A percentile compares a stretch with the other conserved stretches of the same genome.
These are phyloP conservation scores for Aselliscus stoliczkanus DNA, from an alignment of 2,797 vertebrate species.

Conservation along the genomic window DNA sequence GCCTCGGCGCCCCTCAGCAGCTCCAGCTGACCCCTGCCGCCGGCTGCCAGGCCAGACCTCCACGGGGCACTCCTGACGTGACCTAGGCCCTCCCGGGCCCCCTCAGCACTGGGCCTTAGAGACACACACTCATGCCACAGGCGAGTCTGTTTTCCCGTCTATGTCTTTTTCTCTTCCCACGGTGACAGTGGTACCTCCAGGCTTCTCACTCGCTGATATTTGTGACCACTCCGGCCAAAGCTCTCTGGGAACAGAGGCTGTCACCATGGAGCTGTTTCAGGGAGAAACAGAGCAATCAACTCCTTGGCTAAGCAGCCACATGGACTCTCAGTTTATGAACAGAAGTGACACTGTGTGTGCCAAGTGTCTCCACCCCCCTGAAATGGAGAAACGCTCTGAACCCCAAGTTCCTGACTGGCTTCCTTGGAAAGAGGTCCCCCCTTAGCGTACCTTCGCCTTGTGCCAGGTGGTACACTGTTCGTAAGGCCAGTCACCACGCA, in stretches of 20 bases:
- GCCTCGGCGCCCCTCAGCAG: background rate
- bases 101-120: background rate
- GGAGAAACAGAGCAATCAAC: background rate
- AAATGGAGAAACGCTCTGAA: background rate
- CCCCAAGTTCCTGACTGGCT: background rate
- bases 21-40: fast-evolving
- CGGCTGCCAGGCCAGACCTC: too few relatives aligned
- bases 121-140: fast-evolving
- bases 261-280: background rate
- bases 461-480: background rate
- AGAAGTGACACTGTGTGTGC: background rate
- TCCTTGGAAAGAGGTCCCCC: background rate
- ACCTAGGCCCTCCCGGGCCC: background rate
- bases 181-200: fast-evolving
- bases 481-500: background rate
- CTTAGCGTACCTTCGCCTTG: background rate
- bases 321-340: background rate
- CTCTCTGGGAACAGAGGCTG: background rate
- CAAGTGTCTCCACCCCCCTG: background rate
- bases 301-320: background rate
- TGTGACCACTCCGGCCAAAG: background rate
- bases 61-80: background rate
- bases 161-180: background rate
- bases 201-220: background rate
- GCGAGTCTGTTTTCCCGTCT: background rate